Percentiles rank a stretch among this genome's conserved stretches.
These are phyloP conservation scores for Agriotes lineatus DNA, from an alignment of 2,888 invertebrate species.

Conservation along the genomic window DNA sequence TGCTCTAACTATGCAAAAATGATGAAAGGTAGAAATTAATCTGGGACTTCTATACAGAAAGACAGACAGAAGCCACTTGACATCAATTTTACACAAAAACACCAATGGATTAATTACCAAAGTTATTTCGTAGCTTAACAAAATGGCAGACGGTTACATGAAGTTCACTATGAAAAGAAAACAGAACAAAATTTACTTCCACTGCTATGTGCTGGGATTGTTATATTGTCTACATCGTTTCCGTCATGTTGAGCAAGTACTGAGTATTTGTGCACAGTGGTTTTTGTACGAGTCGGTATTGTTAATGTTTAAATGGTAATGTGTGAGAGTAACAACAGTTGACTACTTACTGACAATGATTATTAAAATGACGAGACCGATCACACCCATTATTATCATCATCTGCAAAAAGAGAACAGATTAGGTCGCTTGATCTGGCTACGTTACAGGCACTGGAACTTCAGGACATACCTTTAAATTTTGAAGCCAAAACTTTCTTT, in stretches of 20 bases:
- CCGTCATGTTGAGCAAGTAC: slow-evolving; percentile 5
- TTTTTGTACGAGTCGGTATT: slow-evolving; percentile 4
- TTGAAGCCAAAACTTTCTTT: slow-evolving; percentile 98
- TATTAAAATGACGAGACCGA: slow-evolving; percentile 84
- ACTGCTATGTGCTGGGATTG: slow-evolving; percentile 23
- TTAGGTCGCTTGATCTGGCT: background rate
- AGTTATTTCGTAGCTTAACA: slow-evolving; percentile 54
- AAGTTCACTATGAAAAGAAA: slow-evolving; percentile 64
- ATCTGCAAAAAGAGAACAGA: slow-evolving; percentile 67
- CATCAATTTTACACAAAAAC: slow-evolving; percentile 61
- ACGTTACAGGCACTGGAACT: background rate
- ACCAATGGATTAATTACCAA: slow-evolving; percentile 62
- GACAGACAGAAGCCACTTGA: slow-evolving; percentile 64
- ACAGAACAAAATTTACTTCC: slow-evolving; percentile 51
- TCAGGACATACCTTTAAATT: slow-evolving; percentile 78
- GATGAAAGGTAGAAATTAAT: slow-evolving; percentile 38
- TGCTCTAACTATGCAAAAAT: slow-evolving; percentile 35
- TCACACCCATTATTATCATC: slow-evolving; percentile 93
- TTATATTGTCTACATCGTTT: slow-evolving; percentile 22
- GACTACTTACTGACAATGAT: slow-evolving; percentile 82
- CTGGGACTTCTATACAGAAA: slow-evolving; percentile 59
- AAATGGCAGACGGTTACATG: slow-evolving; percentile 63
- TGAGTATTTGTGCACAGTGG: too few relatives aligned
- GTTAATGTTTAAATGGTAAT: background rate
- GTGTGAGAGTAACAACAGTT: slow-evolving; percentile 19